These are phyloP conservation scores for Gobius niger DNA, from an alignment of 2,113 vertebrate genomes.

Conservation along the genomic window DNA sequence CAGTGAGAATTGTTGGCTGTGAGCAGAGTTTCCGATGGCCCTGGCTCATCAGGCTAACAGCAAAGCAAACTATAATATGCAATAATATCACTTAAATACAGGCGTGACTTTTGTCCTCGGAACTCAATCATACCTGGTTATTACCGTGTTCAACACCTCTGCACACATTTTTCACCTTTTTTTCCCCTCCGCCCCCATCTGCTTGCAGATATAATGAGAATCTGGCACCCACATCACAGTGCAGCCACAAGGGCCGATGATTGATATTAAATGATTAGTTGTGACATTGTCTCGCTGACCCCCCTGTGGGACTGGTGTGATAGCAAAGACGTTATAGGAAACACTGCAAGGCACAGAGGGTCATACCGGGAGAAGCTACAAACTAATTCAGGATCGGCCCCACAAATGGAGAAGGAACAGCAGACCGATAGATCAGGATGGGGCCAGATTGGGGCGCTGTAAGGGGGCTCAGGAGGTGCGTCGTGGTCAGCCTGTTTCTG, in stretches of 20 bases:
- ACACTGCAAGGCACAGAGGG: not conserved
- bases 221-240: not conserved
- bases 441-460: conserved; percentile 24
- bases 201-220: not conserved
- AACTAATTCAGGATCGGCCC: conserved; percentile 10
- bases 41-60: not conserved
- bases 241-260: conserved; percentile 6
- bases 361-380: conserved; percentile 19
- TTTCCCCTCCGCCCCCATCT: not conserved
- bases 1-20: no score
- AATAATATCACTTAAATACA: not conserved
- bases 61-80: not conserved
- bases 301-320: conserved; percentile 15
- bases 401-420: conserved; percentile 40
- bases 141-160: not conserved
- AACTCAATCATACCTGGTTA: not conserved
- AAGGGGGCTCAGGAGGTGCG: conserved; percentile 2
- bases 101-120: not conserved
- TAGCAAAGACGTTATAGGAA: conserved; percentile 7
- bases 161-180: not conserved
- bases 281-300: conserved; percentile 5
- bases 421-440: conserved; percentile 35
- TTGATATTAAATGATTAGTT: conserved; percentile 17
- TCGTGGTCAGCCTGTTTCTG: conserved; percentile 50
- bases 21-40: no score